Evolutionary conservation across 1,140 invertebrate species (phyloP), one percentile per base, ranked within the genome.

Genomic region (Drosophila elegans): DNA sequence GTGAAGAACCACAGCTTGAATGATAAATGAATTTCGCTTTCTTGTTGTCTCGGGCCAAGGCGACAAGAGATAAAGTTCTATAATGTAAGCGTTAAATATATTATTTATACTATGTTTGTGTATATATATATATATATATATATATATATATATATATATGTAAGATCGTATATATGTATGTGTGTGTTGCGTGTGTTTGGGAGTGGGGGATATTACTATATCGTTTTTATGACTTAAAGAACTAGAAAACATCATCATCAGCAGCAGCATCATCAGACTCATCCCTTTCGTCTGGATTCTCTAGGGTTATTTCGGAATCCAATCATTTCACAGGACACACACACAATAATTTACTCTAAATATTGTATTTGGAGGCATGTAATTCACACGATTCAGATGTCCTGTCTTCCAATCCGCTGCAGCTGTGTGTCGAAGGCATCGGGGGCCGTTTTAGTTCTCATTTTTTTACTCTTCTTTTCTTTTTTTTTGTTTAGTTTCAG

Each of bases 231-330:
- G 59, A 83, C 83, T 86, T 86, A 86, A 74, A 86, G 55, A 86
- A 86, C 83, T 86, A 86, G 75, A 86, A 86, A 86, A 86, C 83
- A 88, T 85, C 74, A 71, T 74, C 42, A 69, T 67, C 21, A 59
- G 51, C 52, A 46, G 44, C 36, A 56, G 56, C 53, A 59, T 46
- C 29, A 67, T 38, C 48, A 51, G 49, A 16, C 29, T 34, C 29
- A 34, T 34, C 48, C 36, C 52, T 42, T 34, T 32, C 45, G 16
- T 12, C n/a, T 13, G n/a, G 3, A 13, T 41, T 16, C 10, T 39
- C 27, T 39, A n/a, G 34, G 29, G 7, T 68, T 27, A 16, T 34
- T 32, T 69, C 41, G 34, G 9, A 48, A 44, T 45, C 21, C 12
- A 41, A 34, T 41, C 51, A 42, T 16, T 34, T 9, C n/a, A 49